Conservation (phyloP, 2,888 invertebrate genomes). For the Eupithecia centaureata region DNA sequence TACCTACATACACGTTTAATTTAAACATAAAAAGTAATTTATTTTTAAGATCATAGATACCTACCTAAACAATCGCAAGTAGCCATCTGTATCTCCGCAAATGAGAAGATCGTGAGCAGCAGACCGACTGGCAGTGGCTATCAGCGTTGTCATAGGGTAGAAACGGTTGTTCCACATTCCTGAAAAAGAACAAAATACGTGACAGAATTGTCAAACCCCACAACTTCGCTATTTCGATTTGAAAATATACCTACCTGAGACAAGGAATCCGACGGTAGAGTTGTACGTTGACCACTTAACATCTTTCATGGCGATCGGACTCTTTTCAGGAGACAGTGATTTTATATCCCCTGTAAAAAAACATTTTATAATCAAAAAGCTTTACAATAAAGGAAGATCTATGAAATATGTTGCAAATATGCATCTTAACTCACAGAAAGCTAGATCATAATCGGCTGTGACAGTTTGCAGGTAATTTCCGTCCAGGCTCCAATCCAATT, state of each 20-base stretch:
- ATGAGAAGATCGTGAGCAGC: conserved; percentile 92
- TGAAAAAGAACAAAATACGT: conserved; percentile 52
- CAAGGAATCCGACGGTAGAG: conserved; percentile 93
- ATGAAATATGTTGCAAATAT: not conserved
- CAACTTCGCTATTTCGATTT: not conserved
- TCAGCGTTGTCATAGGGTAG: conserved; percentile 92
- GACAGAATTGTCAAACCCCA: not conserved
- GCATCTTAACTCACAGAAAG: conserved; percentile 88
- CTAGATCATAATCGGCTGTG: conserved; percentile 94
- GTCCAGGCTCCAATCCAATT: conserved; percentile 96
- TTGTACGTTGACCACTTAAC: conserved; percentile 95
- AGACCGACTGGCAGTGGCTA: conserved; percentile 92
- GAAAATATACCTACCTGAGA: conserved; percentile 86
- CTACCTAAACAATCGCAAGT: conserved; percentile 91
- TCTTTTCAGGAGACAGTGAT: conserved; percentile 92
- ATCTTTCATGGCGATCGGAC: conserved; percentile 95
- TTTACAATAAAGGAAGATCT: not conserved
- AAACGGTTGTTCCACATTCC: conserved; percentile 96
- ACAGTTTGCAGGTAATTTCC: conserved; percentile 94
- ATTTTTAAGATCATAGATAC: not conserved
- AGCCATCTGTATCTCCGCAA: conserved; percentile 95
- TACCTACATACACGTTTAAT: too few relatives aligned
- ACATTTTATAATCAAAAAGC: not conserved
- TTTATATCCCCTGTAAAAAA: conserved; percentile 92
- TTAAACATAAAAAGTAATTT: not conserved